A percentile compares a stretch with the other conserved stretches of the same genome.
Conservation (phyloP, 2,113 vertebrate genomes). For the Plestiodon gilberti region DNA sequence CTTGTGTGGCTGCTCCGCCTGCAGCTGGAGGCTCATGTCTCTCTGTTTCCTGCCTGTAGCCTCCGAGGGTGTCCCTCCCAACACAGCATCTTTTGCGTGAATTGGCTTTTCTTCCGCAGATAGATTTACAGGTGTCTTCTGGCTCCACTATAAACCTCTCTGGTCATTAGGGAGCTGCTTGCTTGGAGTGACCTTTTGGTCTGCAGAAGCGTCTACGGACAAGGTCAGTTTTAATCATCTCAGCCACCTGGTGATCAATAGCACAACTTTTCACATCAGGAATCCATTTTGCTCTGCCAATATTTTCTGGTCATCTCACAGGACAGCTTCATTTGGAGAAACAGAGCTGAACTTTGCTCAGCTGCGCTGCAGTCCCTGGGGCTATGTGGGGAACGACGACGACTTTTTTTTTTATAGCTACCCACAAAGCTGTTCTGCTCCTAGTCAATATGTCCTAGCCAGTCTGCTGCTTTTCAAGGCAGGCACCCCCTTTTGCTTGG, state of each 20-base stretch:
- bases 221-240: neutral
- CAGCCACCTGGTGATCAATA: neutral
- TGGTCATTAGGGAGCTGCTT: neutral
- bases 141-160: neutral
- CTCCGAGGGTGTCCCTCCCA: rapidly evolving
- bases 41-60: neutral
- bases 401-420: rapidly evolving
- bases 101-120: neutral
- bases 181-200: constrained; percentile 23
- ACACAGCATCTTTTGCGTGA: neutral
- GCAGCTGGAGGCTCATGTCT: too few relatives aligned
- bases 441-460: neutral
- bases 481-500: constrained; percentile 27
- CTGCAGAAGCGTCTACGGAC: rapidly evolving
- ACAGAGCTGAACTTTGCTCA: neutral
- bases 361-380: rapidly evolving
- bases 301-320: neutral
- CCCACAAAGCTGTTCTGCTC: neutral
- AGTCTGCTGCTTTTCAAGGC: neutral
- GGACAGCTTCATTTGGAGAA: rapidly evolving
- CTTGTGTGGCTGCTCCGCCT: neutral
- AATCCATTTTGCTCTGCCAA: neutral
- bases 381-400: rapidly evolving
- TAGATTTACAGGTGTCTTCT: neutral
- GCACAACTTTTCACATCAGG: neutral